These are phyloP conservation scores for Hippotragus niger DNA, from an alignment of 2,113 vertebrate species.

Conservation along the genomic window DNA sequence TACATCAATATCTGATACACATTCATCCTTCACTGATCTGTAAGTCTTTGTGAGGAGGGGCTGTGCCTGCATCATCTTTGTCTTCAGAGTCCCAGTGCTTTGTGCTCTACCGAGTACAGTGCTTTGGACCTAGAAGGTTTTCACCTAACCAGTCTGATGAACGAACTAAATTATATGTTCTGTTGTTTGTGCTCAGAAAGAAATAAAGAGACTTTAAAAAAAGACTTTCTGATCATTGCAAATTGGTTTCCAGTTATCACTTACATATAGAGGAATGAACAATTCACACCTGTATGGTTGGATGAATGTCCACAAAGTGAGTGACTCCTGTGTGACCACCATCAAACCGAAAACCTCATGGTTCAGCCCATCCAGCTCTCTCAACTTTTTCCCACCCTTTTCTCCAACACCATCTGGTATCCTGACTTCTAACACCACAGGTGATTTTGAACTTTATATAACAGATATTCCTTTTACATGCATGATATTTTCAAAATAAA, in stretches of 20 bases:
- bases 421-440: background rate
- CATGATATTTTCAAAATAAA: background rate
- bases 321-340: background rate
- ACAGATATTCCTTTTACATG: background rate
- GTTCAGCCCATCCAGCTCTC: background rate
- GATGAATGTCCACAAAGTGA: background rate
- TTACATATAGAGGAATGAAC: background rate
- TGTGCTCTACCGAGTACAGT: background rate
- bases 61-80: background rate
- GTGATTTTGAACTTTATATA: background rate
- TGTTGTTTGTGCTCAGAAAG: background rate
- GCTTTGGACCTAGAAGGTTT: background rate
- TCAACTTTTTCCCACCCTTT: background rate
- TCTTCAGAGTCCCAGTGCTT: background rate
- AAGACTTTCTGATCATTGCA: background rate
- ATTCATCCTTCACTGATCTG: background rate
- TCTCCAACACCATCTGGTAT: background rate
- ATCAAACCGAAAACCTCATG: background rate
- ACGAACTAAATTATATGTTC: background rate
- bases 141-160: background rate
- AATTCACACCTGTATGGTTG: background rate
- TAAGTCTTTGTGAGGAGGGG: background rate
- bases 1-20: rapidly evolving
- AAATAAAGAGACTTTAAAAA: background rate
- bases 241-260: background rate